Evolutionary conservation across 1,140 invertebrate genomes (phyloP), one percentile per base, ranked within the genome.

Genomic region (Plectrocnemia conspersa): DNA sequence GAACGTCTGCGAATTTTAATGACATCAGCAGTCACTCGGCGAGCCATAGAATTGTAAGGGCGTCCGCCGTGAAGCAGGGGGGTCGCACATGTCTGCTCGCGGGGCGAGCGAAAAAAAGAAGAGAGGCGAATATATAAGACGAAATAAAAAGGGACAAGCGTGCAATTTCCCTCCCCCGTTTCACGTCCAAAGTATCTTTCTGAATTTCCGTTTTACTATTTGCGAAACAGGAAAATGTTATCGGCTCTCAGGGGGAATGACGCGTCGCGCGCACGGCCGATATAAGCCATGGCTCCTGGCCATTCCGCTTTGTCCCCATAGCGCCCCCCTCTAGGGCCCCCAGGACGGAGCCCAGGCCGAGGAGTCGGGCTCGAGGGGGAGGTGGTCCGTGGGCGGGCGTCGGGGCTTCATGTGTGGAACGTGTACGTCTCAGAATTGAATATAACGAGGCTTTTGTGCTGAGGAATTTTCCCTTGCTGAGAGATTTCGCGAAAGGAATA

Each of bases 191-290:
- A 59, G 58, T 54, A 52, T 59, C 59, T 54, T 49, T 50, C 23
- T 33, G 54, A 61, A 54, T 57, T 61, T 61, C 59, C 59, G 54
- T 57, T 57, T 61, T 61, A 61, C 47, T 57, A 57, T 61, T 57
- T 61, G 54, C 54, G 58, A 61, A 61, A 61, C 58, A 61, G 59
- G 49, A 54, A 61, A 57, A 52, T 48, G 59, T 52, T 61, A 61
- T 57, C 59, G 54, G 59, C 47, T 45, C 54, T 52, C 59, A 10
- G 18, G 58, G 58, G 58, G 50, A 54, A 52, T 52, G 53, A 50
- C 47, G 47, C 47, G 47, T 50, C 25, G 18, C 18, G 36, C 27
- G 16, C 45, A 32, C 59, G 44, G 48, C 54, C 58, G 57, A 56
- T 53, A 56, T 52, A 60, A 60, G 54, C 40, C 47, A 61, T 57